phyloP scores from a whole-genome alignment of 2,888 invertebrate species.

The Drosophila cracens region DNA sequence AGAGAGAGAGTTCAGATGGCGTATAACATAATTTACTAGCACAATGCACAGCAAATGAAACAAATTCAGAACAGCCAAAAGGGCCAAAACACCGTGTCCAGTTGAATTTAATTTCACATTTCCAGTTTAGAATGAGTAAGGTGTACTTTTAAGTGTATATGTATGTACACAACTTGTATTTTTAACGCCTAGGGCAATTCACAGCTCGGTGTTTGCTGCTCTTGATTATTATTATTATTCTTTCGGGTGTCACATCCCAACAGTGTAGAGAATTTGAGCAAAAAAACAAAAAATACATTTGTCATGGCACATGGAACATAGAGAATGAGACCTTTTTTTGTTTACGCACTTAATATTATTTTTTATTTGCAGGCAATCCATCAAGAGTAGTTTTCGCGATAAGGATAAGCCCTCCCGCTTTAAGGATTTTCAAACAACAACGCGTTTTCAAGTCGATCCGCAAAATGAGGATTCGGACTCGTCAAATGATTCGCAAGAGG shows the following conservation, averaged over 20 bases:
- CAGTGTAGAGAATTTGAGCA: background rate
- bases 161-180: conserved; percentile 2
- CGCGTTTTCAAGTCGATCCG: conserved; percentile 87
- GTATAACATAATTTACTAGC: conserved; percentile 19
- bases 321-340: conserved; percentile 7
- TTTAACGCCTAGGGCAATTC: conserved; percentile 2
- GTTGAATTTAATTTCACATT: conserved; percentile 1
- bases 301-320: conserved; percentile 10
- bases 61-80: background rate
- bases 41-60: conserved; percentile 25
- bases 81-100: background rate
- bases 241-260: background rate
- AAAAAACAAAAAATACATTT: conserved; percentile 9
- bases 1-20: conserved; percentile 11
- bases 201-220: background rate
- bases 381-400: conserved; percentile 88
- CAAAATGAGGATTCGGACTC: conserved; percentile 84
- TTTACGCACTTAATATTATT: background rate
- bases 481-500: conserved; percentile 85
- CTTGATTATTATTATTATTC: conserved; percentile 10
- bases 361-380: conserved; percentile 81
- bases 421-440: conserved; percentile 87
- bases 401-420: conserved; percentile 88
- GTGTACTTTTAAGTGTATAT: conserved; percentile 1
- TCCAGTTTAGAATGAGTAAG: background rate